Conservation (phyloP, 2,888 invertebrate species). For the Chouioia cunea region DNA sequence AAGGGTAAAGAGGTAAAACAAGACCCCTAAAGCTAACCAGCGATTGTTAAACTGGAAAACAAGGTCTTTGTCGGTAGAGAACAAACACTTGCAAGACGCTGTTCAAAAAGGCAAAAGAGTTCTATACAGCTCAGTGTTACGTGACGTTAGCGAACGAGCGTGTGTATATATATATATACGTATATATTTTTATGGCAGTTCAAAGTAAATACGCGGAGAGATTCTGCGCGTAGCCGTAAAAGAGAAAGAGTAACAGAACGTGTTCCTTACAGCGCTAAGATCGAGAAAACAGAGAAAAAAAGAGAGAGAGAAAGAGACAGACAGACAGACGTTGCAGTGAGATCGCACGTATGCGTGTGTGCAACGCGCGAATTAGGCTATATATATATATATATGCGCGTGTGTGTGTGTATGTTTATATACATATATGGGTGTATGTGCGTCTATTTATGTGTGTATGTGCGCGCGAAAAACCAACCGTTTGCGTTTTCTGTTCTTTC, state of each 20-base stretch:
- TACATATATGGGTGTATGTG: not conserved
- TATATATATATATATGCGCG: not conserved
- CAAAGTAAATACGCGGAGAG: constrained; percentile 49
- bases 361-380: not conserved
- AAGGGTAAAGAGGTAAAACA: constrained; percentile 9
- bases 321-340: too few species aligned
- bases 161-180: constrained; percentile 17
- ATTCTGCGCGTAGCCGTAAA: constrained; percentile 30
- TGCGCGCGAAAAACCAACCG: not conserved
- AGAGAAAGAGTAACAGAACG: constrained; percentile 48
- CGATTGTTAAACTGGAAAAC: not conserved
- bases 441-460: not conserved
- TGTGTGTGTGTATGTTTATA: not conserved
- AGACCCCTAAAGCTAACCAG: not conserved
- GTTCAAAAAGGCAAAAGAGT: constrained; percentile 32
- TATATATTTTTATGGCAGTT: constrained; percentile 45
- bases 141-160: too few species aligned
- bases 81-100: constrained; percentile 9
- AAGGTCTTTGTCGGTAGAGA: not conserved
- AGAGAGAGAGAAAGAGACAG: constrained; percentile 35
- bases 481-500: not conserved
- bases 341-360: not conserved
- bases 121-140: too few species aligned
- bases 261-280: constrained; percentile 49
- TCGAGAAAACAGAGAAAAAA: constrained; percentile 40